These are phyloP conservation scores for Otus scops DNA, from an alignment of 2,797 vertebrate species.

Conservation along the genomic window DNA sequence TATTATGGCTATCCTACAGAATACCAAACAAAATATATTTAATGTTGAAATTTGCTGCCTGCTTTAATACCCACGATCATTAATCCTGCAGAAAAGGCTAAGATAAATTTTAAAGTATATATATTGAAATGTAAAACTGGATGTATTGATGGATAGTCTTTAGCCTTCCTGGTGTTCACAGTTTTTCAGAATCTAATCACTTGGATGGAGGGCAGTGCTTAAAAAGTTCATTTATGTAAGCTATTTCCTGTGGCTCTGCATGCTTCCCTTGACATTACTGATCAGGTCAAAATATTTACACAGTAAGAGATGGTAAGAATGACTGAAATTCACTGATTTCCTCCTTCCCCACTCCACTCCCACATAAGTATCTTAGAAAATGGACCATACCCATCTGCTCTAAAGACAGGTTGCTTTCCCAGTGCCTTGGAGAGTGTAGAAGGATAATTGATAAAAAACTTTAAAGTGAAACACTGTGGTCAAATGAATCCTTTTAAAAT, in stretches of 20 bases:
- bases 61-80: neutral
- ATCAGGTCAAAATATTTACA: constrained; percentile 40
- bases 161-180: neutral
- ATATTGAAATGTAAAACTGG: neutral
- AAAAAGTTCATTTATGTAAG: constrained; percentile 36
- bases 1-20: neutral
- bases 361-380: neutral
- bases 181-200: neutral
- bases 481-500: neutral
- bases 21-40: neutral
- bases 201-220: neutral
- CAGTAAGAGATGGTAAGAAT: constrained; percentile 36
- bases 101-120: neutral
- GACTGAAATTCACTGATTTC: constrained; percentile 17
- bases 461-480: neutral
- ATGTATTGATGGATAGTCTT: neutral
- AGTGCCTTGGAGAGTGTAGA: neutral
- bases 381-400: neutral
- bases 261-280: constrained; percentile 35
- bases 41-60: neutral
- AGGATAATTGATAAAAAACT: neutral
- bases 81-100: neutral
- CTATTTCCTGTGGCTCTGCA: constrained; percentile 55
- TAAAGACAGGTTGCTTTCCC: neutral
- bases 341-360: neutral